Evolutionary conservation across 2,113 vertebrate genomes (phyloP).

Genomic region (Lonchura striata): DNA sequence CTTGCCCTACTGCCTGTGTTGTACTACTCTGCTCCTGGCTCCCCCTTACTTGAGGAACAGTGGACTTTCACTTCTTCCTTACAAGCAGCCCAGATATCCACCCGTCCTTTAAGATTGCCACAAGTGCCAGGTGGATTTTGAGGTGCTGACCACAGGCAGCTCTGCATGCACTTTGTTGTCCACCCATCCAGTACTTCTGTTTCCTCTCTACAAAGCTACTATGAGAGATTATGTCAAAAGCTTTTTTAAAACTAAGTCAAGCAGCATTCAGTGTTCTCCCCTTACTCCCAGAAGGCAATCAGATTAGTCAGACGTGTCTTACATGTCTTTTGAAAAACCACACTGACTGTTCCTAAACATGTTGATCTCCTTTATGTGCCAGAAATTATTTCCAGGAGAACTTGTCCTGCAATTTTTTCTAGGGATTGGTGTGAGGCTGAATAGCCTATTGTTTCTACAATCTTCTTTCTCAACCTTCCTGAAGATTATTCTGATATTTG

Average conservation of each 20-base stretch:
- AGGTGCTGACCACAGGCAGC: background rate
- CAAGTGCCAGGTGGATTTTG: background rate
- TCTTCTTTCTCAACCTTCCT: background rate
- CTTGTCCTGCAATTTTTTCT: background rate
- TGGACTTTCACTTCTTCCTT: background rate
- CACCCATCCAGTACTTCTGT: background rate
- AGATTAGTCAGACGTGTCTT: background rate
- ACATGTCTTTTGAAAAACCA: background rate
- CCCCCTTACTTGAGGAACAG: background rate
- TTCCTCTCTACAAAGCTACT: background rate
- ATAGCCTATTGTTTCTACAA: background rate
- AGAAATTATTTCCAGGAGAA: background rate
- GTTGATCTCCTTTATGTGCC: background rate
- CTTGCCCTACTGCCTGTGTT: background rate
- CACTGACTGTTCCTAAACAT: background rate
- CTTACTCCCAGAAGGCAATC: background rate
- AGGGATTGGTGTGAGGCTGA: background rate
- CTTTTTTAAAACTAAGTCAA: background rate
- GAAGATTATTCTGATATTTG: background rate
- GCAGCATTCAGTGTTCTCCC: background rate
- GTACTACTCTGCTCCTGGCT: background rate
- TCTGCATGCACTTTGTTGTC: background rate
- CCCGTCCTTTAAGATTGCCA: background rate
- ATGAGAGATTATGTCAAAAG: background rate
- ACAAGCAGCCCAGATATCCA: rapidly evolving